A percentile compares a stretch with the other conserved stretches of the same genome.
Evolutionary conservation across 2,797 vertebrate species (phyloP).

Genomic region (Luscinia megarhynchos): DNA sequence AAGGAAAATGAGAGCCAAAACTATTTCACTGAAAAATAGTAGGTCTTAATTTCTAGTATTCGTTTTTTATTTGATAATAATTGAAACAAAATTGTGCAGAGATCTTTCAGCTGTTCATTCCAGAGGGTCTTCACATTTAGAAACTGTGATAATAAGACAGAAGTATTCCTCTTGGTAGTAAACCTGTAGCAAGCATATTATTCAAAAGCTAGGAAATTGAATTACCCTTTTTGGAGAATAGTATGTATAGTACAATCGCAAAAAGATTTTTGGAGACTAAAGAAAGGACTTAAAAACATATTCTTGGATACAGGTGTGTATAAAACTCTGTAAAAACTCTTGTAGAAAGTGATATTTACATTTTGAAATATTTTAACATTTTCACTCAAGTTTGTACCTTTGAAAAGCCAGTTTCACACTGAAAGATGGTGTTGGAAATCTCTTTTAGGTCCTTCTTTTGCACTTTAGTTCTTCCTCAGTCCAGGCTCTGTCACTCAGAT

Average conservation of each 20-base stretch:
- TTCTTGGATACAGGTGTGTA: rapidly evolving
- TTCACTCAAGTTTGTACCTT: background rate
- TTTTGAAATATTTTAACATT: background rate
- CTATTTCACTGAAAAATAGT: background rate
- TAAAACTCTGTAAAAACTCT: background rate
- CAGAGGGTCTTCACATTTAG: background rate
- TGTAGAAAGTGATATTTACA: background rate
- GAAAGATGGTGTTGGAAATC: background rate
- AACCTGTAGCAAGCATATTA: background rate
- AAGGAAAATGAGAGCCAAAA: background rate
- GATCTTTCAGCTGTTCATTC: background rate
- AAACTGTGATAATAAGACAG: background rate
- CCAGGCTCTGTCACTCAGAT: rapidly evolving
- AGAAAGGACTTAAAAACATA: background rate
- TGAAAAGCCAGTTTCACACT: background rate
- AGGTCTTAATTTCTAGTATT: background rate
- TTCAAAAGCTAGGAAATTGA: background rate
- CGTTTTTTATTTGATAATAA: background rate
- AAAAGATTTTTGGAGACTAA: background rate
- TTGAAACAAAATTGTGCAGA: background rate
- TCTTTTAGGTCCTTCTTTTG: background rate
- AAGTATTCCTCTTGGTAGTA: background rate
- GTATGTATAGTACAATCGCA: background rate
- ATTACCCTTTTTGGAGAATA: background rate
- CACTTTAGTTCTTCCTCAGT: background rate